phyloP scores from a whole-genome alignment of 2,888 invertebrate genomes.

The Rosalia funebris region DNA sequence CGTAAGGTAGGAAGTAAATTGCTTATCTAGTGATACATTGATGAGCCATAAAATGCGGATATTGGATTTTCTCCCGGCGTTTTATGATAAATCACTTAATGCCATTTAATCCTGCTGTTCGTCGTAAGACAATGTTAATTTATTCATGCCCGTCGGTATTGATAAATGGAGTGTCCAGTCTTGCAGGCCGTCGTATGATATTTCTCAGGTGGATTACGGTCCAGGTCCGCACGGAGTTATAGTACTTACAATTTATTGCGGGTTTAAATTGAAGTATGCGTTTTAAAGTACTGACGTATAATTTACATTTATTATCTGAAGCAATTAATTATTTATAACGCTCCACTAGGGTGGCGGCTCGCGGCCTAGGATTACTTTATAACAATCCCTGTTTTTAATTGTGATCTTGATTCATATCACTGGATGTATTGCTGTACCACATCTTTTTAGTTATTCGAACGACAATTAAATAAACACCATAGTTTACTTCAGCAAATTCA shows the following conservation, averaged over 20 bases:
- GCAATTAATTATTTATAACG: constrained; percentile 35
- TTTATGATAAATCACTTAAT: constrained; percentile 59
- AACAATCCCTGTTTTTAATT: too few species aligned
- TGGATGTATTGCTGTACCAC: too few species aligned
- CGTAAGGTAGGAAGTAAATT: constrained; percentile 25
- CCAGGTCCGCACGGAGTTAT: constrained; percentile 28
- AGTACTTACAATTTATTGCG: constrained; percentile 39
- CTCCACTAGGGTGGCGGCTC: constrained; percentile 21
- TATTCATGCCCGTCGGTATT: constrained; percentile 58
- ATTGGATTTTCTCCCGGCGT: constrained; percentile 57
- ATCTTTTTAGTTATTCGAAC: too few species aligned
- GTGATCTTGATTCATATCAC: too few species aligned
- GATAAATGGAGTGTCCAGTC: constrained; percentile 59
- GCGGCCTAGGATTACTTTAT: constrained; percentile 29
- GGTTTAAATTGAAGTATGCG: constrained; percentile 40
- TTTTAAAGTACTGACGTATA: constrained; percentile 28
- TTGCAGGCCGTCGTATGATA: constrained; percentile 50
- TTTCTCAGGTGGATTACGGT: constrained; percentile 48
- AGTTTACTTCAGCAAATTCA: too few species aligned
- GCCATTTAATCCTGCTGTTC: constrained; percentile 58
- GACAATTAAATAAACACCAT: too few species aligned
- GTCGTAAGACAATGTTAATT: constrained; percentile 59
- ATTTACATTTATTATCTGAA: constrained; percentile 35
- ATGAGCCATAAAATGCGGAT: constrained; percentile 55
- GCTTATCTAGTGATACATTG: constrained; percentile 38